phyloP scores from a whole-genome alignment of 2,113 vertebrate species.

The Myodes glareolus region DNA sequence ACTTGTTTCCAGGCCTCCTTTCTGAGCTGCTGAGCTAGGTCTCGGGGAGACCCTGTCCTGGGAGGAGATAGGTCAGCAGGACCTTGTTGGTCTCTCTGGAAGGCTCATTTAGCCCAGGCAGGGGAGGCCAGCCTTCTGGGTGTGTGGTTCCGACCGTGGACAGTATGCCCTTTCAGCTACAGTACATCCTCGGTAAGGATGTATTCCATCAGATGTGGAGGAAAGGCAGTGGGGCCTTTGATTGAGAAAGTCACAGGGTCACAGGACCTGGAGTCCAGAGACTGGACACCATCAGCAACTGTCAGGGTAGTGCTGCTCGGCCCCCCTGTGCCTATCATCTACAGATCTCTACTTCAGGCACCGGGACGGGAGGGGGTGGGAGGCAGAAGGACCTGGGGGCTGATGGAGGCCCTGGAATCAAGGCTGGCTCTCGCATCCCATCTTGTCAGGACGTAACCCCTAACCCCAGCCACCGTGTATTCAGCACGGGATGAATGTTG shows the following conservation, averaged over 20 bases:
- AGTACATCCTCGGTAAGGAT: neutral
- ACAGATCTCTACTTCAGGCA: neutral
- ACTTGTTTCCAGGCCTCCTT: neutral
- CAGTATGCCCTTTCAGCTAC: neutral
- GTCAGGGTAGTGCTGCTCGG: neutral
- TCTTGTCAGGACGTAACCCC: neutral
- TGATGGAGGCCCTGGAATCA: neutral
- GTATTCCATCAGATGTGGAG: neutral
- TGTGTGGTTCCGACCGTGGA: neutral
- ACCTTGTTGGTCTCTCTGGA: neutral
- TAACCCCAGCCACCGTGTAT: neutral
- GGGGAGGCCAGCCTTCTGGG: neutral
- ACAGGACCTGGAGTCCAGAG: neutral
- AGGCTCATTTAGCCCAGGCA: neutral
- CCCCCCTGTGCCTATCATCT: neutral
- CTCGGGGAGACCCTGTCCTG: neutral
- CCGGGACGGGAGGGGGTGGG: neutral
- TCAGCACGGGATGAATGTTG: neutral
- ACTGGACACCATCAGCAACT: accelerated
- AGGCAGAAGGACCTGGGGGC: no score
- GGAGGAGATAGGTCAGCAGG: neutral
- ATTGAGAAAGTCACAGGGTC: neutral
- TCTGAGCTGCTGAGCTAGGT: neutral
- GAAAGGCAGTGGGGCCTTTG: neutral
- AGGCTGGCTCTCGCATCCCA: neutral